phyloP scores from a whole-genome alignment of 1,140 invertebrate genomes.

The Bemisia tabaci region DNA sequence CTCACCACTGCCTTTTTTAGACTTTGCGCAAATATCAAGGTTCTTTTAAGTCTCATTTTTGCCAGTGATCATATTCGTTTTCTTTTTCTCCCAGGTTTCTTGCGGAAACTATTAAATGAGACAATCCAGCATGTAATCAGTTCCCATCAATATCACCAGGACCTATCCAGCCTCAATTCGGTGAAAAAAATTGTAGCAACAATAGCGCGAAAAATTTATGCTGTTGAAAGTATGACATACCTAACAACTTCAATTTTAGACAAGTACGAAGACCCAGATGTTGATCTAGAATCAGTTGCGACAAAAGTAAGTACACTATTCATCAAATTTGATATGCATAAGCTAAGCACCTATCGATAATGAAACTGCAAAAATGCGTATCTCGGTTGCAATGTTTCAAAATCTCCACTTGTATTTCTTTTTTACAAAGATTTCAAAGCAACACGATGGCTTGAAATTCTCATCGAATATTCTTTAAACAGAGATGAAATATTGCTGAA shows the following conservation, averaged over 20 bases:
- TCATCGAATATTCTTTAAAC: too few species aligned
- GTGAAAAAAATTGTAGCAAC: constrained; percentile 14
- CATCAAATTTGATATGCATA: constrained; percentile 7
- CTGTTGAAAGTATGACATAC: constrained; percentile 22
- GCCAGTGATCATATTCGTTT: too few species aligned
- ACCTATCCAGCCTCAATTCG: not conserved
- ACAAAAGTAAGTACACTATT: constrained; percentile 64
- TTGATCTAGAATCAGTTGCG: constrained; percentile 62
- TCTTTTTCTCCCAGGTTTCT: not conserved
- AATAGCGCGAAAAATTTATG: constrained; percentile 16
- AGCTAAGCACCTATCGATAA: not conserved
- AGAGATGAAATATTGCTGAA: too few species aligned
- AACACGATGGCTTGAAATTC: too few species aligned
- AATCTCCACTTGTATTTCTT: too few species aligned
- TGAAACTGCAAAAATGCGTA: too few species aligned
- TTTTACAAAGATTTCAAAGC: too few species aligned
- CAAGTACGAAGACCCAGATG: constrained; percentile 48
- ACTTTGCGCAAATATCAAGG: too few species aligned
- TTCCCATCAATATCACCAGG: not conserved
- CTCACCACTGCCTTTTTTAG: too few species aligned
- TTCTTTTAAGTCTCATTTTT: too few species aligned
- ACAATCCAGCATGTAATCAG: not conserved
- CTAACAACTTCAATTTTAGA: constrained; percentile 17
- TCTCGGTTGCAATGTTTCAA: too few species aligned
- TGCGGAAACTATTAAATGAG: not conserved